phyloP scores from a whole-genome alignment of 1,140 invertebrate genomes.

The Hyphantria cunea region DNA sequence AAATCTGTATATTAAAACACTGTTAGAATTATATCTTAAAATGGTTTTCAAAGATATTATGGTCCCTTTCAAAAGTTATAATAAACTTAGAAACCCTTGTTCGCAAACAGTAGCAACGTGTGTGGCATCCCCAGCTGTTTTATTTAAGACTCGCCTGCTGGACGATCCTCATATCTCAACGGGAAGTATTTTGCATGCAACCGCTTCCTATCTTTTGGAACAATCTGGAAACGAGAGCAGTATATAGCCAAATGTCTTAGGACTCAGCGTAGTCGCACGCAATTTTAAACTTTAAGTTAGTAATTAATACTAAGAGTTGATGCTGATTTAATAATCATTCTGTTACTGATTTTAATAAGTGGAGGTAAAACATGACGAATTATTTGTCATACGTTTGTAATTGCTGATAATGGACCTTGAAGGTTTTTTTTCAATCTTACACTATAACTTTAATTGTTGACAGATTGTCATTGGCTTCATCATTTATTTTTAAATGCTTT shows the following conservation, averaged over 20 bases:
- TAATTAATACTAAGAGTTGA: no score
- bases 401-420: slow-evolving; percentile 55
- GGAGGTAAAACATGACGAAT: slow-evolving; percentile 39
- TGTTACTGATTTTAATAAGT: no score
- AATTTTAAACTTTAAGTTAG: slow-evolving; percentile 33
- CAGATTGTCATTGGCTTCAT: slow-evolving; percentile 42
- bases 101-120: slow-evolving; percentile 63
- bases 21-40: no score
- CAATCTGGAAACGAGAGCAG: slow-evolving; percentile 71
- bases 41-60: no score
- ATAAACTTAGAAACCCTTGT: slow-evolving; percentile 16
- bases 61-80: neutral
- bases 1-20: no score
- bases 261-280: neutral
- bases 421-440: slow-evolving; percentile 56
- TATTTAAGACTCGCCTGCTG: slow-evolving; percentile 66
- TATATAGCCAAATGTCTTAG: slow-evolving; percentile 33
- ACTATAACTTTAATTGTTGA: slow-evolving; percentile 54
- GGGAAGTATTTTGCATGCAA: slow-evolving; percentile 76
- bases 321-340: no score
- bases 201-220: slow-evolving; percentile 72
- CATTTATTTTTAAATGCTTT: no score
- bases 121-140: slow-evolving; percentile 68
- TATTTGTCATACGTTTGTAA: slow-evolving; percentile 73
- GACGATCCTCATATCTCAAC: slow-evolving; percentile 74